phyloP scores from a whole-genome alignment of 2,888 invertebrate species.

The Fragum whitleyi region DNA sequence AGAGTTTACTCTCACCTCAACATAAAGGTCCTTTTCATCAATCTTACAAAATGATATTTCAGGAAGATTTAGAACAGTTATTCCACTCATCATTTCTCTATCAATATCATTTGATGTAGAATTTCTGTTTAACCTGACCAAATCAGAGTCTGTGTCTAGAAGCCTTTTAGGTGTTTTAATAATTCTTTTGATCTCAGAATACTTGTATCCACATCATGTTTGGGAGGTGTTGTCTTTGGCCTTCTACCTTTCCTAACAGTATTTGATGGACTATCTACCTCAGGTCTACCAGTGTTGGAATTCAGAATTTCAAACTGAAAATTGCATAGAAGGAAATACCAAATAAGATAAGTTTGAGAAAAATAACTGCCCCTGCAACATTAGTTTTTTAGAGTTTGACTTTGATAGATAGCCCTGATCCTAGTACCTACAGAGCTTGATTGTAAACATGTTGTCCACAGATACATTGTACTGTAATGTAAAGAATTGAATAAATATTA shows the following conservation, averaged over 20 bases:
- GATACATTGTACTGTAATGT: no score
- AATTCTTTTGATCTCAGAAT: neutral
- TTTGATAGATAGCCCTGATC: no score
- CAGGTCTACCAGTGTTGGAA: neutral
- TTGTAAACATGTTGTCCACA: no score
- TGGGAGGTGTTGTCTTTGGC: no score
- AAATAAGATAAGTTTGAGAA: no score
- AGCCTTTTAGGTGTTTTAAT: constrained; percentile 24
- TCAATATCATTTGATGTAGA: neutral
- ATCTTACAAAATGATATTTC: neutral
- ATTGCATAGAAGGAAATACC: no score
- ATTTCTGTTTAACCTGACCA: neutral
- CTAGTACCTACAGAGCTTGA: no score
- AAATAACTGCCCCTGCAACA: no score
- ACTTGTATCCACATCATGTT: neutral
- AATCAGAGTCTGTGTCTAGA: neutral
- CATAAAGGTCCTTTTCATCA: constrained; percentile 18
- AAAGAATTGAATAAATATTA: no score
- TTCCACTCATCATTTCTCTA: neutral
- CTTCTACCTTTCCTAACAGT: neutral
- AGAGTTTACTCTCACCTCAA: constrained; percentile 34
- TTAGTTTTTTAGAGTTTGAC: no score
- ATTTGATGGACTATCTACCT: neutral
- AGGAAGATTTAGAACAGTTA: neutral
- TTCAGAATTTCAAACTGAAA: neutral